A percentile compares a stretch with the other conserved stretches of the same genome.
Conservation (phyloP, 1,140 invertebrate genomes). For the Apis cerana region DNA sequence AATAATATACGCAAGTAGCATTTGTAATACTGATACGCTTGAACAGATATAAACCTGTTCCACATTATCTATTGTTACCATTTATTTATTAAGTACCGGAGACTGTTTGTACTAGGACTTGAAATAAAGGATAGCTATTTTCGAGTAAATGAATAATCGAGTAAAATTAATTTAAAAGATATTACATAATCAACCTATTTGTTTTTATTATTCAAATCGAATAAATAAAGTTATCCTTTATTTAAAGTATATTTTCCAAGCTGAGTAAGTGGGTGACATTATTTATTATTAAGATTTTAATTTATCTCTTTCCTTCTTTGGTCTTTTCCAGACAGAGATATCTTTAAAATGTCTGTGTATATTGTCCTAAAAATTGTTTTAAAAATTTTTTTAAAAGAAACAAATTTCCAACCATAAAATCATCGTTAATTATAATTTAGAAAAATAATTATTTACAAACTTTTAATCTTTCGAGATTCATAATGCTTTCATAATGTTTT, state of each 20-base stretch:
- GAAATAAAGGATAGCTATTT: constrained; percentile 28
- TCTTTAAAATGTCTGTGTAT: no score
- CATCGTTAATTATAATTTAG: no score
- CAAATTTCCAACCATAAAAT: no score
- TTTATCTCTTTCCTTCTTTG: neutral
- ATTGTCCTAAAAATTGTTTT: no score
- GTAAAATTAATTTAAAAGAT: neutral
- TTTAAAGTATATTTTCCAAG: constrained; percentile 5
- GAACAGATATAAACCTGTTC: constrained; percentile 28
- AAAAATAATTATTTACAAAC: no score
- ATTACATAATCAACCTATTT: neutral
- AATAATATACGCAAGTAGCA: constrained; percentile 25
- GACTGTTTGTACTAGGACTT: constrained; percentile 42
- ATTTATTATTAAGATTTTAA: neutral
- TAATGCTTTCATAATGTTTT: no score
- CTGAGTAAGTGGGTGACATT: constrained; percentile 4
- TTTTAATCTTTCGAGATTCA: no score
- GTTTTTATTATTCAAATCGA: neutral
- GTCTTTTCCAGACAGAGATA: neutral
- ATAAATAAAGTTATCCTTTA: constrained; percentile 18
- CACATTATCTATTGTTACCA: constrained; percentile 38
- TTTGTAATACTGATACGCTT: constrained; percentile 41
- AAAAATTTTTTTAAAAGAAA: no score
- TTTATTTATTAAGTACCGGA: constrained; percentile 60
- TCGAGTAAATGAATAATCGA: neutral